phyloP scores from a whole-genome alignment of 92 coral and sea anemone species.

The Zoanthus sansibaricus region DNA sequence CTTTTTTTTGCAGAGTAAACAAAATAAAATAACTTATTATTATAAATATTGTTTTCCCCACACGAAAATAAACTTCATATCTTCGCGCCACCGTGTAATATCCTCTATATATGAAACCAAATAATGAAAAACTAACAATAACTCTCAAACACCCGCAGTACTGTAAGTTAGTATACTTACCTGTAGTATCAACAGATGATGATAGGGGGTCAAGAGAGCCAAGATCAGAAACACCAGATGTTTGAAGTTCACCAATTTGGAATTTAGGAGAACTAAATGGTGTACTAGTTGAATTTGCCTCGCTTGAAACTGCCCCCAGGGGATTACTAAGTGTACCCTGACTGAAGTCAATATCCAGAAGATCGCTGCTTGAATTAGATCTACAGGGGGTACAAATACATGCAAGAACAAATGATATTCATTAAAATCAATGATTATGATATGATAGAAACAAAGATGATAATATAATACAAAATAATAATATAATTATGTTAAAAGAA shows the following conservation, averaged over 20 bases:
- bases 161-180: background rate
- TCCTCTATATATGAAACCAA: too few species aligned
- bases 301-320: background rate
- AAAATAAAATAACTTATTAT: too few species aligned
- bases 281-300: conserved; percentile 27
- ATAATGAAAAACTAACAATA: too few species aligned
- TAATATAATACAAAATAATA: background rate
- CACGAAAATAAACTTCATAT: too few species aligned
- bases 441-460: background rate
- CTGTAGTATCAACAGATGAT: conserved; percentile 25
- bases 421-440: background rate
- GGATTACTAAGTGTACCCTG: conserved; percentile 28
- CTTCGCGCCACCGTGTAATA: too few species aligned
- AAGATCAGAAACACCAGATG: conserved; percentile 24
- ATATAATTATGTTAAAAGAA: too few species aligned
- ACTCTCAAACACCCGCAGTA: background rate
- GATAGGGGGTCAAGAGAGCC: conserved; percentile 31
- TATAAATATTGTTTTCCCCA: too few species aligned
- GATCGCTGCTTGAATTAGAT: conserved; percentile 35
- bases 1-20: too few species aligned
- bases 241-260: conserved; percentile 20
- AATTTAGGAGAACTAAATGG: conserved; percentile 40
- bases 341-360: conserved; percentile 47
- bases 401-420: background rate
- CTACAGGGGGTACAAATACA: background rate